Percentiles rank a stretch among this genome's conserved stretches.
phyloP scores from a whole-genome alignment of 2,113 vertebrate species.

The Pyxicephalus adspersus region DNA sequence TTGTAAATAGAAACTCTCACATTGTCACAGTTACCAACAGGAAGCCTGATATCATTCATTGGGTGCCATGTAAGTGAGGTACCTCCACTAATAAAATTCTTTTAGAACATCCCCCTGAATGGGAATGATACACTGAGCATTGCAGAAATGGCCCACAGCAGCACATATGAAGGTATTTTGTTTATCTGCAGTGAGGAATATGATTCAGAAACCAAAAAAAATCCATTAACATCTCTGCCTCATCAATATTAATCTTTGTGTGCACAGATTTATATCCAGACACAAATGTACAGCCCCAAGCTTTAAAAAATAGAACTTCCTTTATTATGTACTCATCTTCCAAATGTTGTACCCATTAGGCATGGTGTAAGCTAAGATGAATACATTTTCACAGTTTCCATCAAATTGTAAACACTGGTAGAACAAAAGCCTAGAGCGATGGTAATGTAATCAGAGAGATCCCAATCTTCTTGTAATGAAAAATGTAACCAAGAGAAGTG shows the following conservation, averaged over 20 bases:
- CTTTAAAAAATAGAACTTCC: neutral
- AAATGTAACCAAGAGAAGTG: neutral
- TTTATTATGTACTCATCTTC: constrained; percentile 14
- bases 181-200: constrained; percentile 11
- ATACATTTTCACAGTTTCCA: neutral
- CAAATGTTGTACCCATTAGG: constrained; percentile 16
- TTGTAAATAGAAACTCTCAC: no score
- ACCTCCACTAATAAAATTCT: no score
- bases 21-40: no score
- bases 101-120: no score
- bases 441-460: constrained; percentile 8
- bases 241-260: neutral
- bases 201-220: constrained; percentile 11
- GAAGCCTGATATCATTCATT: no score
- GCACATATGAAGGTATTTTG: neutral
- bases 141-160: neutral
- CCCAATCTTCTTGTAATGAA: neutral
- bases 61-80: no score
- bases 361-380: neutral
- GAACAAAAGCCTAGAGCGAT: neutral
- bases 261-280: neutral
- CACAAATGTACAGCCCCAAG: constrained; percentile 1
- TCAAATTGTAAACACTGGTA: neutral
- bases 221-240: constrained; percentile 14
- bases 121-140: no score